Base-by-base conservation (phyloP, 2,888 invertebrate species). In the Megaustenia siamemsis region DNA sequence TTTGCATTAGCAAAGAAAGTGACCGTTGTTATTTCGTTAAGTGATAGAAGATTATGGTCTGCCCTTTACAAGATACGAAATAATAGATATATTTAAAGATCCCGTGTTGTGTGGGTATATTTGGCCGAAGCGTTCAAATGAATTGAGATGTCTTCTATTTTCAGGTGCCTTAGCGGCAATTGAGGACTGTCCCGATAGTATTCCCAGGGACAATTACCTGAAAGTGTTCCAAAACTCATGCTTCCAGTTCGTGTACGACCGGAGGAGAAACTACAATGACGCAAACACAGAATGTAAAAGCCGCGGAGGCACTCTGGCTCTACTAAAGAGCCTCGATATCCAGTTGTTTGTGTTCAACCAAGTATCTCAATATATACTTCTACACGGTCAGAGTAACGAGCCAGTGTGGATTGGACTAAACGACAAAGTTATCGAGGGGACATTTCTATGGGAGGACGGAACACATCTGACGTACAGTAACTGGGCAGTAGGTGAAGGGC, bases 361-460 rank as follows among this genome's bases (percentile, higher is more conserved):
- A 53, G 40, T 40, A 21, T 24, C 38, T 3, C 40, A 77, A 18
- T n/a, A 28, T 18, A n/a, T 53, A 18, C 15, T 63, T 24, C 3
- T 6, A 6, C 18, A 53, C 18, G 21, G 21, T 21, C 3, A 18
- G 3, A 12, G 2, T 1, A n/a, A 24, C 1, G 35, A 28, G 0
- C 28, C 15, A 12, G n/a, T 71, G 5, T 80, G 79, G 80, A 84
- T 84, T 38, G 84, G 84, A 1, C 73, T 84, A 10, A 49, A 63
- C 8, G 84, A 84, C 28, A 66, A 40, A 24, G n/a, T 24, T 18
- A 60, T 60, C 0, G 84, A 84, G 38, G 75, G 40, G 28, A 28
- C 43, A 4, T 84, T 35, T 8, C 28, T 49, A 0, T 84, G 84
- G 84, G 84, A 73, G 21, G 84, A 84, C 28, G 84, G 84, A 15